Conservation (phyloP, 30 jellyfish, hydroid and myxozoan genomes). For the Hydractinia symbiolongicarpus region DNA sequence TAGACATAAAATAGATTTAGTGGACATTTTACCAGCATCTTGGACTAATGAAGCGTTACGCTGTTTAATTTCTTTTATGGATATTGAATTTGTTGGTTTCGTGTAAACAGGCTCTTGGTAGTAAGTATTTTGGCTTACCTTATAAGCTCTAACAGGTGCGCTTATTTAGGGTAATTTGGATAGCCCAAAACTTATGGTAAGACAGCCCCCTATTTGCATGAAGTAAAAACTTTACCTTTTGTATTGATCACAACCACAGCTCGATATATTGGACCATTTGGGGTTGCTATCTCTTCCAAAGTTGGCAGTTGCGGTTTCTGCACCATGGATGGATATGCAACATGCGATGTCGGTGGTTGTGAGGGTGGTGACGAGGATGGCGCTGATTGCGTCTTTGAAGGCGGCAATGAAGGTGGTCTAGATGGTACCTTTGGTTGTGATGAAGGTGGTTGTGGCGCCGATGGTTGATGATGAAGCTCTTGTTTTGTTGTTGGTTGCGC, state of each 20-base stretch:
- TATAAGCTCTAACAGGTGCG: no score
- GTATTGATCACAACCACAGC: conserved; percentile 13
- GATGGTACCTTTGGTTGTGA: conserved; percentile 1
- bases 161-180: no score
- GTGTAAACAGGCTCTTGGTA: no score
- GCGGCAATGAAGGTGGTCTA: background rate
- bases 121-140: no score
- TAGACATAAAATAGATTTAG: no score
- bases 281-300: background rate
- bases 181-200: no score
- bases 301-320: background rate
- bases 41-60: no score
- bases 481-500: background rate
- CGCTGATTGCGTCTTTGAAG: background rate
- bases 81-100: no score
- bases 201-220: no score
- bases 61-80: no score
- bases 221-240: background rate
- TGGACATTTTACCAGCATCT: no score
- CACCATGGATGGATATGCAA: background rate
- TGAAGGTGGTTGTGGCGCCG: conserved; percentile 6
- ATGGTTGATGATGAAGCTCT: conserved; percentile 1
- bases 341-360: background rate
- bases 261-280: background rate
- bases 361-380: background rate